Base-by-base conservation (phyloP, 2,113 vertebrate species). In the Ailurus styani region DNA sequence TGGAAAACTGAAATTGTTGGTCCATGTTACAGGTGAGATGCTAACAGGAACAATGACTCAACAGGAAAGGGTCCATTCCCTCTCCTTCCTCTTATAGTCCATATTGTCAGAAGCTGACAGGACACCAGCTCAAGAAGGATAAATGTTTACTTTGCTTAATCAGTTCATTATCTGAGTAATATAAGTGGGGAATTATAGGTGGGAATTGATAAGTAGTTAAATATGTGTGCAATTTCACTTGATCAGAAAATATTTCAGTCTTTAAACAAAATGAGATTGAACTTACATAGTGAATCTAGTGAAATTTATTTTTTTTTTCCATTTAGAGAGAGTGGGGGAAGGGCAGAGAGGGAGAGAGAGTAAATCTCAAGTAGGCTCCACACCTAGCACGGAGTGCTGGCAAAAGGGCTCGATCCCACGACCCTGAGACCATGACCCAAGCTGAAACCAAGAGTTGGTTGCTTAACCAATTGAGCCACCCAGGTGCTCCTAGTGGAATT, bases 221-320 rank as follows among this genome's bases (percentile, higher is more conserved):
- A 91, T 31, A 14, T 42, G 11, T 40, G 5, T 79, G 20, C 21
- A 88, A 75, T 68, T 93, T 25, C 15, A 57, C 23, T 47, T 55
- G 21, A 34, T 68, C 21, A 68, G 25, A 60, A 92, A 73, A 66
- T 37, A 10, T 37, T 45, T 20, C 3, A 31, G 0, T 54, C n/a
- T 85, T 97, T 55, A 57, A 62, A 90, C 72, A 94, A 83, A 85
- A 84, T 47, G 45, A 91, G 12, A 23, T 14, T 42, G 3, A 87
- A 66, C 54, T 72, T 87, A 57, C 14, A 17, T 29, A 83, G 5
- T 5, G 3, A 64, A 55, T 92, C 52, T 21, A 29, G 6, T 62
- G 4, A 84, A 94, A 84, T 79, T n/a, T 64, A 6, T 64, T 29
- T 62, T 64, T 31, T 31, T 64, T 31, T 29, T 60, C n/a, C n/a